A percentile compares a stretch with the other conserved stretches of the same genome.
phyloP scores from a whole-genome alignment of 2,888 invertebrate species.

The Catocala fraxini region DNA sequence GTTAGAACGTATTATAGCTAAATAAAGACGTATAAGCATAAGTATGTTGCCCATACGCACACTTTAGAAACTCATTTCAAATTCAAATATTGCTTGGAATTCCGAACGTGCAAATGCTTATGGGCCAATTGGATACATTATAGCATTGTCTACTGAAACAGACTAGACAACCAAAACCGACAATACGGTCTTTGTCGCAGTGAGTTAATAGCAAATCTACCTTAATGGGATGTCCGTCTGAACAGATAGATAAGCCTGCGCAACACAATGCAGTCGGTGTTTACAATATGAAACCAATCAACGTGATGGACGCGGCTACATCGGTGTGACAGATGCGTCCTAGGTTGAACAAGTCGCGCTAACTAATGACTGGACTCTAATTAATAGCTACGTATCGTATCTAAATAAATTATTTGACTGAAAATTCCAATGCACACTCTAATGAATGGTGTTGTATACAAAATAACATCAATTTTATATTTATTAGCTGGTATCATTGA shows the following conservation, averaged over 20 bases:
- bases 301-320: constrained; percentile 66
- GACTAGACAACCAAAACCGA: constrained; percentile 35
- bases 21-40: constrained; percentile 11
- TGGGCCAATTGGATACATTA: constrained; percentile 39
- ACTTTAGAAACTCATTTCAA: constrained; percentile 41
- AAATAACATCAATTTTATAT: constrained; percentile 8
- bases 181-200: constrained; percentile 46
- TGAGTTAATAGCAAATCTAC: constrained; percentile 55
- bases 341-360: constrained; percentile 62
- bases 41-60: constrained; percentile 16
- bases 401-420: constrained; percentile 57
- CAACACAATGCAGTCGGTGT: constrained; percentile 64
- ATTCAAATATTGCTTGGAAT: constrained; percentile 53
- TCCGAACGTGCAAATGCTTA: constrained; percentile 41
- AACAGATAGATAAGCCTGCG: constrained; percentile 57
- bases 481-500: constrained; percentile 2
- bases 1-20: constrained; percentile 11
- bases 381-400: constrained; percentile 68
- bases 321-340: constrained; percentile 59
- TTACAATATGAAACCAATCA: constrained; percentile 81
- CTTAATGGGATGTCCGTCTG: constrained; percentile 61
- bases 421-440: constrained; percentile 32
- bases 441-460: constrained; percentile 6
- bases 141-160: constrained; percentile 38
- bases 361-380: constrained; percentile 72